These are phyloP conservation scores for Thera britannica DNA, from an alignment of 2,888 invertebrate genomes.

Conservation along the genomic window DNA sequence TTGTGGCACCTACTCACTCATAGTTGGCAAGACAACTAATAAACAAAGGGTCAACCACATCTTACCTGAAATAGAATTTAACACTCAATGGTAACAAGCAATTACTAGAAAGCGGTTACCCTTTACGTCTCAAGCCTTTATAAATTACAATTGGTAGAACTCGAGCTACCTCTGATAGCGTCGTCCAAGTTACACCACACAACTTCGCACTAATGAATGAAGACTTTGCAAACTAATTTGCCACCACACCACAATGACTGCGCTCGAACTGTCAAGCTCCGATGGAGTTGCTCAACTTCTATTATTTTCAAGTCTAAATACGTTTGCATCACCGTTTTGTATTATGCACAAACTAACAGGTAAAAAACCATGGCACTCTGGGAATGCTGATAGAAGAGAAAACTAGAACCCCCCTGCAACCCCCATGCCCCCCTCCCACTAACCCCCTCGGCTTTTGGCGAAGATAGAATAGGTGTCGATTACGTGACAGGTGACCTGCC, in stretches of 20 bases:
- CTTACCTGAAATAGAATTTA: constrained; percentile 12
- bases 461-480: too few relatives aligned
- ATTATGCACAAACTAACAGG: too few relatives aligned
- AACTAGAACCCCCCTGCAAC: too few relatives aligned
- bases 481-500: too few relatives aligned
- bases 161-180: constrained; percentile 35
- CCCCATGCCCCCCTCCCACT: too few relatives aligned
- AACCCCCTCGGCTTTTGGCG: too few relatives aligned
- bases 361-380: too few relatives aligned
- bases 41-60: neutral
- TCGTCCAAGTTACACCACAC: constrained; percentile 60
- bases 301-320: constrained; percentile 27
- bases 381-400: too few relatives aligned
- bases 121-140: constrained; percentile 24
- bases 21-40: neutral
- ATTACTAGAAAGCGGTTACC: constrained; percentile 21
- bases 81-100: constrained; percentile 14
- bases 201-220: constrained; percentile 68
- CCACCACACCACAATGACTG: constrained; percentile 55
- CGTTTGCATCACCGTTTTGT: constrained; percentile 22
- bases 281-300: constrained; percentile 33
- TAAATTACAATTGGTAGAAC: constrained; percentile 56
- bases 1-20: neutral
- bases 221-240: constrained; percentile 70
- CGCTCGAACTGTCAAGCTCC: constrained; percentile 31